Evolutionary conservation across 2,113 vertebrate genomes (phyloP), one percentile per base, ranked within the genome.

Genomic region (Tinamus guttatus): DNA sequence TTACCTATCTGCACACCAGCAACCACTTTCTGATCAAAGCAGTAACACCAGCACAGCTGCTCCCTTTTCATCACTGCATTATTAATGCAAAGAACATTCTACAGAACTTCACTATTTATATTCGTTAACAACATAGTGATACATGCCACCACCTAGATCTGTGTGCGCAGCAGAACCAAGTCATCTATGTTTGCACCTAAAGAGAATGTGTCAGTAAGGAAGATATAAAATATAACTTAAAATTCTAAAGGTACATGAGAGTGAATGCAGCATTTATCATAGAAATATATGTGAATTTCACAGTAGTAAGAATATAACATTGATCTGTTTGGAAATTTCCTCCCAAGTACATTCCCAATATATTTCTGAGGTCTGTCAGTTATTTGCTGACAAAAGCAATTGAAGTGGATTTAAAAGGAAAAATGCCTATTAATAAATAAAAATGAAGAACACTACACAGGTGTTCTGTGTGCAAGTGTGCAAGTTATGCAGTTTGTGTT

Each of bases 241-340:
- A 79, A 71, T 89, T 81, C 34, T 67, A 70, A 85, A 56, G 22
- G 19, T 18, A 38, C 11, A 64, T 52, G 52, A 32, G 5, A 81
- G 18, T 47, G 8, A 77, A 85, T 19, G n/a, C 15, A 91, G 38
- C 38, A 15, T 79, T 76, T 83, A 24, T 34, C 63, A 74, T 59
- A 73, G 76, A 93, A 78, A 85, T 13, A 20, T 85, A 21, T 8
- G 15, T 28, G 63, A 41, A 41, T 52, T 52, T 79, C 9, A 24
- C 49, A 67, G 36, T 79, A 65, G 52, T 43, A n/a, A n/a, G 22
- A 54, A 13, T 34, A 51, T 25, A 65, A 36, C 47, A 95, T 90
- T 30, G 85, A 96, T 95, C 87, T 52, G 87, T 95, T 95, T 88
- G 47, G 56, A 93, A 83, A 78, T 81, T 85, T 94, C 93, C 76